Percentiles rank a stretch among this genome's conserved stretches.
Evolutionary conservation across 2,888 invertebrate genomes (phyloP).

Genomic region (Hemithea aestivaria): DNA sequence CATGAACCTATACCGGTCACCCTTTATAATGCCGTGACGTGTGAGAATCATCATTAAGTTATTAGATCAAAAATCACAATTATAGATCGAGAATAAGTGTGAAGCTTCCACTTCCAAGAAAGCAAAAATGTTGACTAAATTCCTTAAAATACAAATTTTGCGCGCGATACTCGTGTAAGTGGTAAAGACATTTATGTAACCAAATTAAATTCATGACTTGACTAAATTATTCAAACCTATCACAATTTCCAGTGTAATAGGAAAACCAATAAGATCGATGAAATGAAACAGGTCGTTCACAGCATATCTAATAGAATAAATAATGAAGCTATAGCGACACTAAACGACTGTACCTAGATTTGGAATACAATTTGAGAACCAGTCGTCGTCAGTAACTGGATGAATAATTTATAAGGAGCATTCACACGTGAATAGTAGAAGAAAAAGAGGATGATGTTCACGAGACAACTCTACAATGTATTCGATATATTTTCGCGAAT

Average conservation of each 20-base stretch:
- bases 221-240: slow-evolving; percentile 4
- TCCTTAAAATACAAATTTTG: too few species aligned
- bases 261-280: slow-evolving; percentile 1
- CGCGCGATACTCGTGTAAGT: too few species aligned
- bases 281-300: slow-evolving; percentile 3
- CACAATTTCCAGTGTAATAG: slow-evolving; percentile 1
- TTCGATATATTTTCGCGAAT: slow-evolving; percentile 54
- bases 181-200: not conserved
- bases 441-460: not conserved
- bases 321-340: not conserved
- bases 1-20: not conserved
- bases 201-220: slow-evolving; percentile 1
- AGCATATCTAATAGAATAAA: not conserved
- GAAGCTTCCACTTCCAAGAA: too few species aligned
- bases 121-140: too few species aligned
- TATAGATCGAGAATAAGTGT: too few species aligned
- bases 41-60: too few species aligned
- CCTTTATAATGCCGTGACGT: too few species aligned
- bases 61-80: too few species aligned
- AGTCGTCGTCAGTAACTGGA: slow-evolving; percentile 1
- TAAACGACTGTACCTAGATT: slow-evolving; percentile 3
- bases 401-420: slow-evolving; percentile 8
- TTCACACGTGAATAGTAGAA: not conserved
- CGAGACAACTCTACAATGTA: slow-evolving; percentile 1
- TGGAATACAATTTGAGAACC: slow-evolving; percentile 1